Conservation (phyloP, 2,888 invertebrate species). For the Himalopsyche japonica region DNA sequence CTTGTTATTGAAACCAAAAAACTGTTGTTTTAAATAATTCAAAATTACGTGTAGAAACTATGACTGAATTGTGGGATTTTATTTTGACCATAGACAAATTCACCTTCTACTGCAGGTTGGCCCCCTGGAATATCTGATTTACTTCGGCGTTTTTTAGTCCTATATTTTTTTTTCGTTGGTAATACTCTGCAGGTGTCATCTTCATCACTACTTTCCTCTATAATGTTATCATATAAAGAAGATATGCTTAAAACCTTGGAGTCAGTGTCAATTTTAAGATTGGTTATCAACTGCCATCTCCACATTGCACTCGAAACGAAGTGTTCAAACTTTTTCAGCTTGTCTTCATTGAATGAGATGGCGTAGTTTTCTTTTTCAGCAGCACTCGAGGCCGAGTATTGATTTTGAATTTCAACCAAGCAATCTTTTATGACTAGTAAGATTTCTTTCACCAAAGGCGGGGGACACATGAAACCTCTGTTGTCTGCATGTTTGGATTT, state of each 20-base stretch:
- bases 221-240: constrained; percentile 54
- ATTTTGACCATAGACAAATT: background rate
- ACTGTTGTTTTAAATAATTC: too few relatives aligned
- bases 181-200: constrained; percentile 48
- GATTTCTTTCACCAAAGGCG: constrained; percentile 62
- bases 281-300: constrained; percentile 72
- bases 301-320: constrained; percentile 69
- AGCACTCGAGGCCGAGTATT: constrained; percentile 44
- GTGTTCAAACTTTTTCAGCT: constrained; percentile 41
- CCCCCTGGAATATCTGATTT: constrained; percentile 47
- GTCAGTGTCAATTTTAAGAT: constrained; percentile 56
- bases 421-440: constrained; percentile 62
- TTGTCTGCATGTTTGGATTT: constrained; percentile 8
- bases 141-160: constrained; percentile 49
- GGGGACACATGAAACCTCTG: constrained; percentile 62
- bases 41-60: too few relatives aligned
- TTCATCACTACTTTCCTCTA: constrained; percentile 56
- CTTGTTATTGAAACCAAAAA: too few relatives aligned
- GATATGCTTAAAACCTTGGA: constrained; percentile 53
- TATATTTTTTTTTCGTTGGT: constrained; percentile 51
- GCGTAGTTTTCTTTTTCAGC: constrained; percentile 43
- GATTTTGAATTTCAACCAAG: constrained; percentile 56
- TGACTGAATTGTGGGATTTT: too few relatives aligned
- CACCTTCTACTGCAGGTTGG: constrained; percentile 16
- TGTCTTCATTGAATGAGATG: constrained; percentile 43